Evolutionary conservation across 2,113 vertebrate genomes (phyloP).

Genomic region (Ascaphus truei): DNA sequence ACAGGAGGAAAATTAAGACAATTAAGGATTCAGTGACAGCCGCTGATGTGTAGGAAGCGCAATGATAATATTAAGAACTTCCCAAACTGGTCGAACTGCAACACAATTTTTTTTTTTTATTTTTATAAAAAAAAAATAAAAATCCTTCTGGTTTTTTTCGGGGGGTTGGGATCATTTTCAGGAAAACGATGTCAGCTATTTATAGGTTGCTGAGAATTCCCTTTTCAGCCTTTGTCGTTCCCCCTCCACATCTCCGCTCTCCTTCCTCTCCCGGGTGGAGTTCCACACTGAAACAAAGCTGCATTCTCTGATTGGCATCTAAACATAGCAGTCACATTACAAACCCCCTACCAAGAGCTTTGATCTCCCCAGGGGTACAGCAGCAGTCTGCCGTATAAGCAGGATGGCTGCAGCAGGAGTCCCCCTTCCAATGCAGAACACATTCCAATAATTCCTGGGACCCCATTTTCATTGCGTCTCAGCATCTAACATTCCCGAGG

Average conservation of each 20-base stretch:
- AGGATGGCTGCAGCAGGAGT: conserved; percentile 53
- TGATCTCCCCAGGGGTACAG: conserved; percentile 57
- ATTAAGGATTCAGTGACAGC: neutral
- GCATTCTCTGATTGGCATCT: conserved; percentile 66
- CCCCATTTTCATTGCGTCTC: neutral
- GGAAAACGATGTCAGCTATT: neutral
- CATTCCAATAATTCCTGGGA: conserved; percentile 40
- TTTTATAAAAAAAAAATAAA: neutral
- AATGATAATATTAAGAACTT: neutral
- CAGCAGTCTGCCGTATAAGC: conserved; percentile 51
- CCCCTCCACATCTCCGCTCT: too few relatives aligned
- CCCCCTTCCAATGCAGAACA: conserved; percentile 56
- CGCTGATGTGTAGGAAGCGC: too few relatives aligned
- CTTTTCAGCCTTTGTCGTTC: neutral
- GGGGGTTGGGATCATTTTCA: neutral
- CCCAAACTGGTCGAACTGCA: neutral
- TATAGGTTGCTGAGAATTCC: conserved; percentile 21
- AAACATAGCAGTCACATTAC: conserved; percentile 60
- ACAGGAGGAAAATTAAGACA: neutral
- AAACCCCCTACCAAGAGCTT: conserved; percentile 52
- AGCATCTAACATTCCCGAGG: neutral
- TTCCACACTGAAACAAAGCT: conserved; percentile 54
- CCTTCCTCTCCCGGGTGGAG: conserved; percentile 47
- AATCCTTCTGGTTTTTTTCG: neutral
- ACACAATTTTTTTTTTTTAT: neutral